Evolutionary conservation across 1,140 invertebrate species (phyloP).

Genomic region (Melanaphis sacchari): DNA sequence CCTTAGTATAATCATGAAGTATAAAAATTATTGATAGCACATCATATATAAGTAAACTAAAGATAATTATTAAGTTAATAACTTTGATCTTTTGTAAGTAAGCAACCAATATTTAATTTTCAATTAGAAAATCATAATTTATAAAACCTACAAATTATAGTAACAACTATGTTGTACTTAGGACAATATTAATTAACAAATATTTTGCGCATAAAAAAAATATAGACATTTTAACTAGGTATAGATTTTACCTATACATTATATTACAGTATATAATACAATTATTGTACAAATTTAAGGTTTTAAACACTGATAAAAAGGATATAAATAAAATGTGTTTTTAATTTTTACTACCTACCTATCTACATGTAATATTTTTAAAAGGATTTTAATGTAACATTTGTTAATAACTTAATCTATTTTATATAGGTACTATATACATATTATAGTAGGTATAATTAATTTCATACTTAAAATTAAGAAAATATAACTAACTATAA

Average conservation of each 20-base stretch:
- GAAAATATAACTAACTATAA: neutral
- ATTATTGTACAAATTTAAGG: neutral
- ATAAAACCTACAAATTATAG: neutral
- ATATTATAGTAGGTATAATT: neutral
- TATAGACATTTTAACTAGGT: neutral
- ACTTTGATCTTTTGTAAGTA: neutral
- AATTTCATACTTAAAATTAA: neutral
- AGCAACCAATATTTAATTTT: neutral
- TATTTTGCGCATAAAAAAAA: neutral
- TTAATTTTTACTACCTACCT: too few relatives aligned
- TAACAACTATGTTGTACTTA: neutral
- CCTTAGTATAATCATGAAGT: neutral
- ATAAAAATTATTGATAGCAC: neutral
- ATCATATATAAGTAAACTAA: neutral
- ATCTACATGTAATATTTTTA: too few relatives aligned
- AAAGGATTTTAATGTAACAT: neutral
- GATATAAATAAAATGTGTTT: neutral
- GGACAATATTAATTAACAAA: neutral
- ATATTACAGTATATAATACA: neutral
- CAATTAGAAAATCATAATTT: too few relatives aligned
- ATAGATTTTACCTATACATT: too few relatives aligned
- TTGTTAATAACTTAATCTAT: neutral
- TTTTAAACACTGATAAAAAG: neutral
- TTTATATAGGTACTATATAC: neutral
- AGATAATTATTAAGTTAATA: neutral